Evolutionary conservation across 1,140 invertebrate species (phyloP), one percentile per base, ranked within the genome.

Genomic region (Euwallacea fornicatus): DNA sequence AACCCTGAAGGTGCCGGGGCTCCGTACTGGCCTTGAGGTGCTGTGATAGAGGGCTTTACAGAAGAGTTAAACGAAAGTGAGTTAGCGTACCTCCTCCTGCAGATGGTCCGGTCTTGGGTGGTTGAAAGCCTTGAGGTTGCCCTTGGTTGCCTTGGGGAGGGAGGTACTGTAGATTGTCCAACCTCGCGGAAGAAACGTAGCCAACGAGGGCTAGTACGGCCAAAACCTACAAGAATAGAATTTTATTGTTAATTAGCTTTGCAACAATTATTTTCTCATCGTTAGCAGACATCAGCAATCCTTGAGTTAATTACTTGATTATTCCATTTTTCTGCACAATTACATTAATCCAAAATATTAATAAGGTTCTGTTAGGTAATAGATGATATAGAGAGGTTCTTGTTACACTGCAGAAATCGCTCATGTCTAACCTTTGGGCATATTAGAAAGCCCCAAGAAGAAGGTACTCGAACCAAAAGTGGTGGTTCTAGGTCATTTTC

Each of bases 111-210:
- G 58, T n/a, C 3, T 47, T 21, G 41, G 59, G 59, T 44, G 7
- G n/a, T 15, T 42, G n/a, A 65, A 54, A 41, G 11, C 47, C 47
- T 41, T 21, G 66, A 10, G n/a, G 47, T 10, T 61, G 59, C 11
- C 15, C 66, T 21, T 61, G 58, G 21, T 54, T 69, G 6, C 67
- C 67, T 42, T 69, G 67, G 10, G 71, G 71, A 16, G 71, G 71
- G 1, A 72, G 53, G 15, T 72, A 72, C 41, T 68, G 58, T 3
- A 72, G 58, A 33, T 72, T 53, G 59, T 72, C 71, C 7, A 72
- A 41, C 59, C 43, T 72, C 9, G 62, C 71, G 7, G 62, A 61
- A 9, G 54, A 66, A 55, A 67, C 65, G 65, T 21, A 61, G 21
- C 64, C 59, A 56, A 72, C 15, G 10, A 68, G 41, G 42, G 65